A percentile compares a stretch with the other conserved stretches of the same genome.
Conservation (phyloP, 2,797 vertebrate genomes). For the Cossypha dichroa region DNA sequence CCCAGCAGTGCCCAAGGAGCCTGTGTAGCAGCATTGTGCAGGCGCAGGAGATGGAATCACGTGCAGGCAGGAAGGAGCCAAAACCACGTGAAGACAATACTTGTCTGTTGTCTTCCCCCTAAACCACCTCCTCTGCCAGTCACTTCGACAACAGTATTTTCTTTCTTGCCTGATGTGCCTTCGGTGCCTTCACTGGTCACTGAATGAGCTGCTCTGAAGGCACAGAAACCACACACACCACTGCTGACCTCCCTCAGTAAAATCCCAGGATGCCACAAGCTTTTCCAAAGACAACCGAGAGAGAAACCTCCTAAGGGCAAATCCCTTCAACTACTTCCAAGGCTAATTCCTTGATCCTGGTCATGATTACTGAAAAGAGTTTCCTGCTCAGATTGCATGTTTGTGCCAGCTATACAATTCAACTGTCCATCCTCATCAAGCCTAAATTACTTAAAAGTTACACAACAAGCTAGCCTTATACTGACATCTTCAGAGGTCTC, state of each 20-base stretch:
- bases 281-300: neutral
- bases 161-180: conserved; percentile 29
- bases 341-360: neutral
- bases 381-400: neutral
- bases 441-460: conserved; percentile 3
- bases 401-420: neutral
- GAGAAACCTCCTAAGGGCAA: conserved; percentile 6
- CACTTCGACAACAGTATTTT: neutral
- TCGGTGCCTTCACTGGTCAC: neutral
- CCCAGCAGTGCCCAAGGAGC: neutral
- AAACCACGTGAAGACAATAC: conserved; percentile 44
- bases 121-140: conserved; percentile 31
- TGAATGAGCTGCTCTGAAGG: neutral
- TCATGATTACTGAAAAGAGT: neutral
- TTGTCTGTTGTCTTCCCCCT: neutral
- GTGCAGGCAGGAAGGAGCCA: conserved; percentile 27
- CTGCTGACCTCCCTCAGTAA: neutral
- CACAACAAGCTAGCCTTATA: neutral
- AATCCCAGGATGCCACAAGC: neutral
- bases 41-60: neutral
- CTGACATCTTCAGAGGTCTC: neutral
- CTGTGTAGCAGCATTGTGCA: conserved; percentile 29
- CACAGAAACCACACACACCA: neutral
- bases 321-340: neutral
- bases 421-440: neutral